phyloP scores from a whole-genome alignment of 2,888 invertebrate genomes.

The Chloroclysta siterata region DNA sequence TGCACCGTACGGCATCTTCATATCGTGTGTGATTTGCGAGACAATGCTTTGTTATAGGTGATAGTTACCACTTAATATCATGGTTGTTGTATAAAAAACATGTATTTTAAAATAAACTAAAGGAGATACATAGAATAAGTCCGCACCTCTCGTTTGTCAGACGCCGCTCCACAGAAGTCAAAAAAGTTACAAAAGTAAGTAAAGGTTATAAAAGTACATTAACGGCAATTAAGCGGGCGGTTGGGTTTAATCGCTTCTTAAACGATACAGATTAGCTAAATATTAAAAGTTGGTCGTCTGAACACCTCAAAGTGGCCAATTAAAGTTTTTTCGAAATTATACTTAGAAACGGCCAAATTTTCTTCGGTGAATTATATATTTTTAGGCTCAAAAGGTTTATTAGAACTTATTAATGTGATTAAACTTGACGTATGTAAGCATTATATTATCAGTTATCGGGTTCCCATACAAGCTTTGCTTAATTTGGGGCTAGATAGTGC shows the following conservation, averaged over 20 bases:
- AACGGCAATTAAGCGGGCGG: slow-evolving; percentile 23
- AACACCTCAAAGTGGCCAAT: slow-evolving; percentile 25
- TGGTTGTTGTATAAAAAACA: too few species aligned
- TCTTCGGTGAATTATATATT: slow-evolving; percentile 5
- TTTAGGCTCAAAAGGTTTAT: neutral
- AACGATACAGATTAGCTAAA: slow-evolving; percentile 29
- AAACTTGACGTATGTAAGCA: too few species aligned
- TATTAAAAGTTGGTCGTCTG: slow-evolving; percentile 27
- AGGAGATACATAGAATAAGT: too few species aligned
- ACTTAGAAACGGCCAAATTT: neutral
- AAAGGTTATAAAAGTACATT: slow-evolving; percentile 26
- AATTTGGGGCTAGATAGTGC: too few species aligned
- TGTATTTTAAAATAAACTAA: too few species aligned
- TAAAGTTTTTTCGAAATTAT: slow-evolving; percentile 22
- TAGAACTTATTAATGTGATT: neutral
- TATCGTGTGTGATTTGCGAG: too few species aligned
- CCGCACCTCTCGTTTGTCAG: too few species aligned
- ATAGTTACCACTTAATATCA: too few species aligned
- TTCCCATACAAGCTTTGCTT: too few species aligned
- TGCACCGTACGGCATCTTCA: too few species aligned
- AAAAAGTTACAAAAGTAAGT: slow-evolving; percentile 1
- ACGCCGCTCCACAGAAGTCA: neutral
- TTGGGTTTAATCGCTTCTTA: slow-evolving; percentile 21
- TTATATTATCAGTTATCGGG: too few species aligned
- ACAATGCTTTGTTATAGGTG: too few species aligned